Base-by-base conservation (phyloP, 2,113 vertebrate species). In the Cromileptes altivelis region DNA sequence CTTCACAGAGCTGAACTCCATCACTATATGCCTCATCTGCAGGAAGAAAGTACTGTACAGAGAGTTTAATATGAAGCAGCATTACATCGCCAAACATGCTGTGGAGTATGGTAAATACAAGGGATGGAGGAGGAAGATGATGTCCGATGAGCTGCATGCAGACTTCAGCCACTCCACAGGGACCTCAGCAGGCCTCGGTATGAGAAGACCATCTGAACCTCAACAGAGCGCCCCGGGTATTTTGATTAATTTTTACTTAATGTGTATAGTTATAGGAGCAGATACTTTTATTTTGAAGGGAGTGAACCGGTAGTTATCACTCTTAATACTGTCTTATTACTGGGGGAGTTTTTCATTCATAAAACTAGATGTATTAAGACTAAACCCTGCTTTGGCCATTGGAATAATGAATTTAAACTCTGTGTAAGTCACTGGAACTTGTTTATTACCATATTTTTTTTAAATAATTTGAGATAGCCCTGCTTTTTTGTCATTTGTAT, bases 241-340 rank as follows among this genome's bases (percentile, higher is more conserved):
- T 62, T 17, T 52, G 7, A 9, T 23, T 47, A 9, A 19, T 1
- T 25, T 7, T 9, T 14, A 9, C 3, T 21, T 6, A 13, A 4
- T 18, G 17, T 49, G 0, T 9, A 3, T 14, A 17, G 9, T 45
- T 49, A 50, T 50, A 18, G 49, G 14, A 14, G 4, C 47, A 15
- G 12, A 15, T 0, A 3, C 63, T 72, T 82, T 87, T 71, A 78
- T 79, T 88, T 70, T 82, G 82, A 88, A 86, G 27, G 57, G 0
- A 2, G 0, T 62, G 23, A 78, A 57, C 63, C 65, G 63, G 63
- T 3, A 58, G 75, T 79, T 47, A 23, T 58, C 4, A 10, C 3
- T 4, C 33, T 37, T 37, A 37, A 37, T 1, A 1, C 6, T 37
- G 33, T 37, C 4, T 37, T 37, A 37, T 6, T 37, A 37, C 33